Evolutionary conservation across 2,797 vertebrate species (phyloP), one percentile per base, ranked within the genome.

Genomic region (Alcedo quadribrachys): DNA sequence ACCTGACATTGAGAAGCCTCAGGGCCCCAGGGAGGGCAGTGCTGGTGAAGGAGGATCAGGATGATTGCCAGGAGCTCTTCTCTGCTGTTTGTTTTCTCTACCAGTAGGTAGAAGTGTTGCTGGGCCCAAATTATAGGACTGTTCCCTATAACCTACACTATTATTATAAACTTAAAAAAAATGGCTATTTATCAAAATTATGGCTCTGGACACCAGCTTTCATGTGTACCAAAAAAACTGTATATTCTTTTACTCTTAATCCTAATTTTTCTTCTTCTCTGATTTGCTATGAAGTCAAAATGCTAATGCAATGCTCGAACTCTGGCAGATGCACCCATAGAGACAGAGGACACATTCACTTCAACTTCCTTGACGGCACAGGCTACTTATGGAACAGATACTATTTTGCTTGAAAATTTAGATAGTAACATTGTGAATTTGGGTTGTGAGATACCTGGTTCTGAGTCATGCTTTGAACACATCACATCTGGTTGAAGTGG

Each of bases 1-100:
- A 6, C 33, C 55, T 69, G 61, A 32, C 45, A 65, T 20, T 2
- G 6, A 78, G 66, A 9, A 50, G 28, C 14, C 22, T 20, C 12
- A 27, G 17, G 3, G 24, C 22, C 4, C 46, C 11, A 42, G 12
- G 0, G 0, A 45, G 27, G 8, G 6, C 12, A 28, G 6, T 3
- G 8, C 22, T 71, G 20, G 8, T 68, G 42, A 45, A 35, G 13
- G 15, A 40, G 11, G 11, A 3, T 48, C 48, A 53, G 27, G 3
- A 37, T 5, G 25, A 50, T 27, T 80, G 3, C 58, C 84, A 32
- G 40, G 9, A 62, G 61, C 17, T 40, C 30, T 66, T 75, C 16
- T 48, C 54, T 67, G 33, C 27, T n/a, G 1, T 46, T 66, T 65
- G 5, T 61, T 87, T 77, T n/a, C 15, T 87, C 50, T 81, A 13